A percentile compares a stretch with the other conserved stretches of the same genome.
These are phyloP conservation scores for Drosophila suboccidentalis DNA, from an alignment of 2,888 invertebrate species.

Conservation along the genomic window DNA sequence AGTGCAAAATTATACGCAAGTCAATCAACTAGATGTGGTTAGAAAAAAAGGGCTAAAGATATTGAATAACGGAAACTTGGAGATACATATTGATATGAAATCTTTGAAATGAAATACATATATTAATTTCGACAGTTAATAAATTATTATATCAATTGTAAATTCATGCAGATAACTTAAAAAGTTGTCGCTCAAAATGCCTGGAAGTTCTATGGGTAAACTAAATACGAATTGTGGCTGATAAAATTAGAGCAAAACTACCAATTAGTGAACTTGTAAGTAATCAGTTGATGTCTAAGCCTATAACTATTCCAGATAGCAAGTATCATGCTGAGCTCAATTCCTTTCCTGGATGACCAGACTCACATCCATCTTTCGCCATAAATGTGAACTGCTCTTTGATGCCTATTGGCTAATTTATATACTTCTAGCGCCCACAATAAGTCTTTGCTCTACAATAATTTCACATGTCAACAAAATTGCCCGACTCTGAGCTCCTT, in stretches of 20 bases:
- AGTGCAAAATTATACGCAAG: conserved; percentile 54
- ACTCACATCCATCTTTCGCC: conserved; percentile 30
- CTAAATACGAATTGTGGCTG: neutral
- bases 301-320: conserved; percentile 5
- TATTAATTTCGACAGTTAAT: neutral
- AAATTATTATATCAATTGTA: neutral
- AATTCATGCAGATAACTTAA: neutral
- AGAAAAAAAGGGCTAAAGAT: neutral
- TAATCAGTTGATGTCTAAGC: neutral
- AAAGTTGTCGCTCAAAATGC: neutral
- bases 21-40: conserved; percentile 40
- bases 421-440: conserved; percentile 40
- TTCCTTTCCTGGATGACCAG: neutral
- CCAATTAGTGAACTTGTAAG: conserved; percentile 18
- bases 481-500: conserved; percentile 28
- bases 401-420: conserved; percentile 45
- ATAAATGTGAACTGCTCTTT: conserved; percentile 28
- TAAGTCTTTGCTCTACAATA: conserved; percentile 40
- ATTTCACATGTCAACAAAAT: conserved; percentile 52
- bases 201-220: neutral
- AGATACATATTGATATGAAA: neutral
- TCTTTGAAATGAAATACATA: neutral
- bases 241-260: neutral
- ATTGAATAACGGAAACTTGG: neutral
- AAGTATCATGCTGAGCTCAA: conserved; percentile 3